Conservation (phyloP, 1,140 invertebrate species). For the Drosophila rufa region DNA sequence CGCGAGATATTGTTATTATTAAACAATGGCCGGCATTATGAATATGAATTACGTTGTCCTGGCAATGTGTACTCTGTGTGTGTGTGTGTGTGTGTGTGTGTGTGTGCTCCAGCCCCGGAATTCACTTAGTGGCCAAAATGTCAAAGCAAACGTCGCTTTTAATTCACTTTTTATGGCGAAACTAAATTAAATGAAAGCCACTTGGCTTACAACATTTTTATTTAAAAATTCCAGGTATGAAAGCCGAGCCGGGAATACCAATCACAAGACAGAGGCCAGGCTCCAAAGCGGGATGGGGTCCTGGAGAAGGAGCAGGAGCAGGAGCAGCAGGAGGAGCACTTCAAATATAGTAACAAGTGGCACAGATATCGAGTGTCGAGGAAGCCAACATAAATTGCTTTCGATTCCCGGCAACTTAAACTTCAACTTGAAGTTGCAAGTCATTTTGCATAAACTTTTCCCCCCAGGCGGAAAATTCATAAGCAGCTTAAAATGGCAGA, state of each 20-base stretch:
- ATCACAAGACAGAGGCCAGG: neutral
- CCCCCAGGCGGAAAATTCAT: neutral
- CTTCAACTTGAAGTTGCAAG: neutral
- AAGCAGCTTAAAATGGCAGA: slow-evolving; percentile 25
- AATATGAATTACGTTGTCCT: slow-evolving; percentile 33
- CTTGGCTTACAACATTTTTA: neutral
- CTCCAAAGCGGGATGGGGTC: too few relatives aligned
- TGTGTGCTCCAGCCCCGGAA: neutral
- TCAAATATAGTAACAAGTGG: neutral
- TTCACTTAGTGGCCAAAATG: slow-evolving; percentile 9
- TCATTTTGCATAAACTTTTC: neutral
- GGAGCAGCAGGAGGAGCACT: too few relatives aligned
- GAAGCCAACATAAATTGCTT: slow-evolving; percentile 2
- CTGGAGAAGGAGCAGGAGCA: too few relatives aligned
- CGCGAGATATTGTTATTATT: slow-evolving; percentile 27
- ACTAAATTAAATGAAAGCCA: slow-evolving; percentile 4
- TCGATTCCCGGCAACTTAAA: neutral
- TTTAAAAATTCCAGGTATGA: neutral
- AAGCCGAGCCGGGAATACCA: neutral
- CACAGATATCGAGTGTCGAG: slow-evolving; percentile 2
- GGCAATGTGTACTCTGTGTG: neutral
- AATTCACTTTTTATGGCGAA: slow-evolving; percentile 4
- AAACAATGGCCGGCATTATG: slow-evolving; percentile 35
- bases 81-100: too few relatives aligned
- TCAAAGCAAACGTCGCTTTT: slow-evolving; percentile 11